Conservation (phyloP, 1,140 invertebrate species). For the Thrips palmi region DNA sequence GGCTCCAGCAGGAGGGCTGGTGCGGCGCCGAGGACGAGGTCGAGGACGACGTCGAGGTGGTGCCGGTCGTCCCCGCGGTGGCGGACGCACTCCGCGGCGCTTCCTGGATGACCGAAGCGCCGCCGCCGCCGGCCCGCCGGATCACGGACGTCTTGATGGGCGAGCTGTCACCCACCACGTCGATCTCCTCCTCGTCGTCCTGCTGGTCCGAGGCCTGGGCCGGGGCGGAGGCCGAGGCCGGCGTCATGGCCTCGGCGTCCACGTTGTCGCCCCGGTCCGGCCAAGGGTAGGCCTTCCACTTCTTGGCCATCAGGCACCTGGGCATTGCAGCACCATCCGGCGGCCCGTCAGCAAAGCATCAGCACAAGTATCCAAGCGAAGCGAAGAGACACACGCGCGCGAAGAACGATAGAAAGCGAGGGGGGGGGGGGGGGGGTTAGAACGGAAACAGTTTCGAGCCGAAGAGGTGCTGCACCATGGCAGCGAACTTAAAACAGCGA, state of each 20-base stretch:
- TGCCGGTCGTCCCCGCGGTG: slow-evolving; percentile 26
- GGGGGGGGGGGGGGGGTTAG: too few species aligned
- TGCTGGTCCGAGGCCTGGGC: slow-evolving; percentile 20
- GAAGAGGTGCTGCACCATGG: too few species aligned
- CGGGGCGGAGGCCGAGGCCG: slow-evolving; percentile 9
- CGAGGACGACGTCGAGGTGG: slow-evolving; percentile 25
- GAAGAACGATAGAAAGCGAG: too few species aligned
- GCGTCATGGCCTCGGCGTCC: slow-evolving; percentile 11
- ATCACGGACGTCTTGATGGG: too few species aligned
- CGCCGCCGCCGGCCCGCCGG: too few species aligned
- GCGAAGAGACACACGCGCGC: too few species aligned
- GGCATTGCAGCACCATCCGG: too few species aligned
- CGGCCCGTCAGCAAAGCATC: too few species aligned
- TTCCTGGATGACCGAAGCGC: too few species aligned
- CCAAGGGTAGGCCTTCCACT: slow-evolving; percentile 74
- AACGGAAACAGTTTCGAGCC: too few species aligned
- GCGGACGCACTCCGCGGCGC: slow-evolving; percentile 30
- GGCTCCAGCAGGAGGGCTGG: slow-evolving; percentile 32
- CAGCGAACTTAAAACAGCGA: too few species aligned
- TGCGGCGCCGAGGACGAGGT: slow-evolving; percentile 12
- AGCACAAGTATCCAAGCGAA: too few species aligned
- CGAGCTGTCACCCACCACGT: slow-evolving; percentile 46
- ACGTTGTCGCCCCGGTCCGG: slow-evolving; percentile 39
- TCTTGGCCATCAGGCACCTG: slow-evolving; percentile 77
- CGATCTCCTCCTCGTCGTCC: slow-evolving; percentile 60